Percentiles rank a stretch among this genome's conserved stretches.
phyloP scores from a whole-genome alignment of 2,888 invertebrate species.

The Mechanitis messenoides region DNA sequence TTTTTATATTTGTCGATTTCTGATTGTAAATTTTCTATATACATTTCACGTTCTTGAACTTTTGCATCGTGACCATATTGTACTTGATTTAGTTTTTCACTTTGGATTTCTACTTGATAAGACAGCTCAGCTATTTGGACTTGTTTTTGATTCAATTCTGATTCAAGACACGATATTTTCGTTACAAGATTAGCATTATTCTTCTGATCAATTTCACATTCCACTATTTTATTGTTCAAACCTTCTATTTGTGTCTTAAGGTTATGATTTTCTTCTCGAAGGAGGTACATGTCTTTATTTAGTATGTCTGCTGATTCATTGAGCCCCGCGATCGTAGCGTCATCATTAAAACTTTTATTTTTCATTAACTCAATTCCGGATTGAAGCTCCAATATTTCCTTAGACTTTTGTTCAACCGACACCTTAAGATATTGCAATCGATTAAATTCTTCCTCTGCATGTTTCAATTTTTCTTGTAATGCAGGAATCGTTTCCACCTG shows the following conservation, averaged over 20 bases:
- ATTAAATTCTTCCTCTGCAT: slow-evolving; percentile 60
- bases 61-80: slow-evolving; percentile 79
- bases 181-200: slow-evolving; percentile 58
- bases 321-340: slow-evolving; percentile 44
- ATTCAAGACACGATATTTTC: slow-evolving; percentile 58
- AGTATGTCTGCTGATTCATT: slow-evolving; percentile 43
- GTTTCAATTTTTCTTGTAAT: slow-evolving; percentile 58
- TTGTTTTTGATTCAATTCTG: slow-evolving; percentile 59
- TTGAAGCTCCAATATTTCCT: slow-evolving; percentile 43
- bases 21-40: slow-evolving; percentile 82
- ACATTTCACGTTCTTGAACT: slow-evolving; percentile 83
- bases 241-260: slow-evolving; percentile 50
- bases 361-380: slow-evolving; percentile 34
- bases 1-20: slow-evolving; percentile 80
- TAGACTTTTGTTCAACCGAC: slow-evolving; percentile 46
- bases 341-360: slow-evolving; percentile 27
- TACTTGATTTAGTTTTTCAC: slow-evolving; percentile 56
- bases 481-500: slow-evolving; percentile 57
- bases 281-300: slow-evolving; percentile 45
- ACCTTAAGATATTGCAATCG: slow-evolving; percentile 49
- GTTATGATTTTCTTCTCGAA: slow-evolving; percentile 46
- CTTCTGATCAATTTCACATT: slow-evolving; percentile 62
- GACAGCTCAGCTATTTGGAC: slow-evolving; percentile 51
- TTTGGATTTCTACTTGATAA: slow-evolving; percentile 50
- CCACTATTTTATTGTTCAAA: slow-evolving; percentile 60